Percentiles rank a stretch among this genome's conserved stretches.
Conservation (phyloP, 2,888 invertebrate genomes). For the Nycteola revayana region DNA sequence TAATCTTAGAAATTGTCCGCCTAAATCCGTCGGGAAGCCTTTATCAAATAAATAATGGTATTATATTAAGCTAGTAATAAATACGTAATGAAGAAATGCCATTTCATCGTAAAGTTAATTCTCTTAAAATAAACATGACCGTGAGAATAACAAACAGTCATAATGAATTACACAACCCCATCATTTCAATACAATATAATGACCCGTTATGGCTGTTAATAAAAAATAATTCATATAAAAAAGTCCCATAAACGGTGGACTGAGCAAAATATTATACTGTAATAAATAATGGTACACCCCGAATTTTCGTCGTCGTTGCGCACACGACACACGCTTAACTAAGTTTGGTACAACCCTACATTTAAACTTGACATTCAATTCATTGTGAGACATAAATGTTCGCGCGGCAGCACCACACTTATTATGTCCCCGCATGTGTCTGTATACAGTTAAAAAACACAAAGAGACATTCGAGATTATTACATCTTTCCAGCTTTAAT, state of each 20-base stretch:
- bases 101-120: too few species aligned
- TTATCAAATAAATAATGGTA: too few species aligned
- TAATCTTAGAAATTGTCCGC: too few species aligned
- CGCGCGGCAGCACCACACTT: slow-evolving; percentile 47
- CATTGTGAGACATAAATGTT: slow-evolving; percentile 66
- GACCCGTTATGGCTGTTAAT: slow-evolving; percentile 69
- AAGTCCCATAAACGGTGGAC: slow-evolving; percentile 67
- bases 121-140: slow-evolving; percentile 43
- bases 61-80: too few species aligned
- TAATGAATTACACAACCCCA: slow-evolving; percentile 68
- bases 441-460: slow-evolving; percentile 65
- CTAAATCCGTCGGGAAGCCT: too few species aligned
- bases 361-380: slow-evolving; percentile 75
- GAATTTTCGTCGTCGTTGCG: slow-evolving; percentile 67
- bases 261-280: slow-evolving; percentile 77
- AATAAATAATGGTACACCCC: slow-evolving; percentile 80
- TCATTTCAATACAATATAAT: slow-evolving; percentile 68
- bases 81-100: too few species aligned
- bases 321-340: slow-evolving; percentile 65
- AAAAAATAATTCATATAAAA: slow-evolving; percentile 74
- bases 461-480: slow-evolving; percentile 77
- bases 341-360: slow-evolving; percentile 71
- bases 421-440: slow-evolving; percentile 75
- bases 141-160: slow-evolving; percentile 76
- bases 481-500: slow-evolving; percentile 79